Evolutionary conservation across 2,113 vertebrate genomes (phyloP).

Genomic region (Cyanoderma ruficeps): DNA sequence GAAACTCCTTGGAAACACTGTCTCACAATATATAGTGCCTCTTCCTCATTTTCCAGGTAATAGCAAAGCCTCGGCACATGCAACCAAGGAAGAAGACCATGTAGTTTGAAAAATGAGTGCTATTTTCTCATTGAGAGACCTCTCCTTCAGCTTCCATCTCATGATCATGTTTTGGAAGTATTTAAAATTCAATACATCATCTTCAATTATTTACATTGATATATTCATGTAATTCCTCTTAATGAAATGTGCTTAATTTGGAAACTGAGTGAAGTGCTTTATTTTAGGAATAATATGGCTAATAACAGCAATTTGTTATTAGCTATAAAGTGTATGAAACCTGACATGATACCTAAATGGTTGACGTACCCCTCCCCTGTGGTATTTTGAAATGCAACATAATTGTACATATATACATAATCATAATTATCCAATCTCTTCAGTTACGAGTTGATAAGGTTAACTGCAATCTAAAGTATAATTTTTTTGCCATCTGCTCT

Average conservation of each 20-base stretch:
- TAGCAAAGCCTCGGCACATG: not conserved
- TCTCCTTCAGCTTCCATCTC: not conserved
- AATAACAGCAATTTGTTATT: not conserved
- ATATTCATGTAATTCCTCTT: not conserved
- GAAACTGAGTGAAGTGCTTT: not conserved
- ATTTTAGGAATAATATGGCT: not conserved
- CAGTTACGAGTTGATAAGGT: not conserved
- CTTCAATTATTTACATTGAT: not conserved
- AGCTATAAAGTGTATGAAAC: not conserved
- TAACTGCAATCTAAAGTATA: not conserved
- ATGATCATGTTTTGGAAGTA: not conserved
- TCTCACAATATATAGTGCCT: not conserved
- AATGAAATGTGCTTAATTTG: not conserved
- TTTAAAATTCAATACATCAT: not conserved
- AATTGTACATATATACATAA: not conserved
- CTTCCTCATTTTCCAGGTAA: not conserved
- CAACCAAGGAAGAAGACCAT: not conserved
- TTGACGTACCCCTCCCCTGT: too few relatives aligned
- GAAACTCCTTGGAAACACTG: not conserved
- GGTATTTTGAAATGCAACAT: not conserved
- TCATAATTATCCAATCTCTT: not conserved
- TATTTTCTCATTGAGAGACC: not conserved
- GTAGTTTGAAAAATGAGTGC: not conserved
- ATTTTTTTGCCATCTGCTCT: not conserved
- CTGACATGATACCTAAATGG: not conserved